Base-by-base conservation (phyloP, 1,140 invertebrate species). In the Orius insidiosus region DNA sequence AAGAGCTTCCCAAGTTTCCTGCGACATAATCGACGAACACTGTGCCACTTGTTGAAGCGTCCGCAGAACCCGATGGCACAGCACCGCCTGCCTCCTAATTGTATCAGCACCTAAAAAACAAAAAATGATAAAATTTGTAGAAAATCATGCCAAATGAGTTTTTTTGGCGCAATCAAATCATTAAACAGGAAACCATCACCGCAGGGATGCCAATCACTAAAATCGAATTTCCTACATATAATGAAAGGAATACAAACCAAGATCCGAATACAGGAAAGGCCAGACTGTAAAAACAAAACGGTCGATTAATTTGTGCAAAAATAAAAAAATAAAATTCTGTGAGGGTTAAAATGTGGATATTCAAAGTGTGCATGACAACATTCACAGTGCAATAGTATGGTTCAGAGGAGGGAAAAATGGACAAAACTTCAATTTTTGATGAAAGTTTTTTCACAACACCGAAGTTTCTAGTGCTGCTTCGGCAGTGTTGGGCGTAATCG, bases 51-150 rank as follows among this genome's bases (percentile, higher is more conserved):
- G 75, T 60, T 94, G 85, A 1, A 96, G 68, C 5, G 85, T 85
- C 36, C 92, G 69, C 24, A 97, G 63, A 6, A 96, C 90, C 53
- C 92, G 74, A 61, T 98, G 93, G 67, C 93, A 98, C 1, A 95
- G 67, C 1, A 96, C 80, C 1, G 90, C 89, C 68, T 98, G 93
- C 52, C 86, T 73, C 58, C 89, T 92, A 39, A 92, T 89, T 5
- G 80, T 77, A 62, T 92, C 87, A 36, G 77, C 70, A 52, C 80
- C 86, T 90, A 58, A 2, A n/a, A 62, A 50, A 46, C 16, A 44
- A 44, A 44, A 24, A 44, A n/a, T n/a, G n/a, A n/a, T 14, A 40
- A 46, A 16, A 38, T 41, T 13, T 13, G 3, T 13, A 4, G 9
- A 3, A 13, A 13, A 13, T 36, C 35, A 13, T 36, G 14, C 35